Base-by-base conservation (phyloP, 2,888 invertebrate genomes). In the Hetaerina titia region DNA sequence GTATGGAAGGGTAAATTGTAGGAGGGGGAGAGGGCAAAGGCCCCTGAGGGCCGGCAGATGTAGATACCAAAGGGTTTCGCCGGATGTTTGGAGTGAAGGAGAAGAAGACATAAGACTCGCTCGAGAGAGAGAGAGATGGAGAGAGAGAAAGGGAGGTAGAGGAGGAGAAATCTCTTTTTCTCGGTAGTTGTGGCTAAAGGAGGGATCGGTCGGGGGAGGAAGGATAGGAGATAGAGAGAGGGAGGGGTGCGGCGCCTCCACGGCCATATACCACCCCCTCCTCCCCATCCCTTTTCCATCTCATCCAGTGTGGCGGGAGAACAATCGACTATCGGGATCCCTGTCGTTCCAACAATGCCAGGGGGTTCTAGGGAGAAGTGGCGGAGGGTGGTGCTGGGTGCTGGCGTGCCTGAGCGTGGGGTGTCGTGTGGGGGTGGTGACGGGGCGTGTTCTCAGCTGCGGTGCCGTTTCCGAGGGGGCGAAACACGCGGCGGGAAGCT, bases 51-150 rank as follows among this genome's bases (percentile, higher is more conserved):
- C 92, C 92, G 92, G 69, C 92, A 92, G 92, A 92, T 92, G 92
- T 74, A 92, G 92, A 92, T 92, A 92, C 56, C n/a, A 92, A 92
- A 92, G 92, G 92, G 92, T 92, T 92, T 92, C 69, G 92, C 92
- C 92, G 92, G 92, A 92, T 92, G 92, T 92, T 92, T 92, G 92
- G 45, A 69, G 92, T 92, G 63, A 92, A 92, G 69, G 69, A 92
- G 92, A 69, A 89, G 89, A 57, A 89, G 89, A 89, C 57, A 58
- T 58, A 89, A 56, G 89, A 89, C 56, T n/a, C n/a, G 92, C 56
- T 25, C 90, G 31, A 25, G 81, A 56, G 58, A 63, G 92, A 89
- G 89, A 89, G 89, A 89, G 89, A 89, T 25, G 45, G 89, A 89
- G 89, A 89, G n/a, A 89, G 89, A 89, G 89, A 89, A 17, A 89